Percentiles rank a stretch among this genome's conserved stretches.
Conservation (phyloP, 2,797 vertebrate genomes). For the Brachymystax lenok region DNA sequence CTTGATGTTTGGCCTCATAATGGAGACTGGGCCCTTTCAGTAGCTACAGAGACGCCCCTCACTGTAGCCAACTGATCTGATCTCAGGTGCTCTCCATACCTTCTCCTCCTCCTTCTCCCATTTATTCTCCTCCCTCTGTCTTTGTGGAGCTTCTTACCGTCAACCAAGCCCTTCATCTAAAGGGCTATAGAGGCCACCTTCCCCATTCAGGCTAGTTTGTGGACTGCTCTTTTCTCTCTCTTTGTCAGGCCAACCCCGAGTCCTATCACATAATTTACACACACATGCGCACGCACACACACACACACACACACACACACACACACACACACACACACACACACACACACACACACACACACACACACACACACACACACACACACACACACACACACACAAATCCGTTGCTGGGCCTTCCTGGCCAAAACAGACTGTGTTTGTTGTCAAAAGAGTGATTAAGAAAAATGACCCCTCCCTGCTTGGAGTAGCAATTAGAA, state of each 20-base stretch:
- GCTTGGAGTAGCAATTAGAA: slow-evolving; percentile 39
- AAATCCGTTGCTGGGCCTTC: slow-evolving; percentile 52
- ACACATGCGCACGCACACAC: background rate
- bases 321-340: background rate
- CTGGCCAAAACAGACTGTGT: slow-evolving; percentile 60
- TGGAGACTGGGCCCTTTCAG: slow-evolving; percentile 35
- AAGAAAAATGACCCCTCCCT: slow-evolving; percentile 38
- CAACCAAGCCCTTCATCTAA: slow-evolving; percentile 35
- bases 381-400: background rate
- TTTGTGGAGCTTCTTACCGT: slow-evolving; percentile 55
- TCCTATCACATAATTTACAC: slow-evolving; percentile 43
- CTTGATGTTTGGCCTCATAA: slow-evolving; percentile 42
- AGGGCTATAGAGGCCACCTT: slow-evolving; percentile 37
- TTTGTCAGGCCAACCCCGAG: slow-evolving; percentile 66
- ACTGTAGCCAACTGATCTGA: slow-evolving; percentile 60
- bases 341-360: background rate
- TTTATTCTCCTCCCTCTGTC: slow-evolving; percentile 15
- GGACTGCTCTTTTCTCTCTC: slow-evolving; percentile 67
- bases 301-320: background rate
- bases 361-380: background rate
- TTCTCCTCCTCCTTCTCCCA: slow-evolving; percentile 20
- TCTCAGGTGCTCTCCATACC: slow-evolving; percentile 57
- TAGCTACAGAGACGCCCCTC: slow-evolving; percentile 29
- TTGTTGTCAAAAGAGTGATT: slow-evolving; percentile 71
- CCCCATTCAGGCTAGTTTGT: slow-evolving; percentile 66